A percentile compares a stretch with the other conserved stretches of the same genome.
Evolutionary conservation across 2,888 invertebrate genomes (phyloP).

Genomic region (Drosophila limbata): DNA sequence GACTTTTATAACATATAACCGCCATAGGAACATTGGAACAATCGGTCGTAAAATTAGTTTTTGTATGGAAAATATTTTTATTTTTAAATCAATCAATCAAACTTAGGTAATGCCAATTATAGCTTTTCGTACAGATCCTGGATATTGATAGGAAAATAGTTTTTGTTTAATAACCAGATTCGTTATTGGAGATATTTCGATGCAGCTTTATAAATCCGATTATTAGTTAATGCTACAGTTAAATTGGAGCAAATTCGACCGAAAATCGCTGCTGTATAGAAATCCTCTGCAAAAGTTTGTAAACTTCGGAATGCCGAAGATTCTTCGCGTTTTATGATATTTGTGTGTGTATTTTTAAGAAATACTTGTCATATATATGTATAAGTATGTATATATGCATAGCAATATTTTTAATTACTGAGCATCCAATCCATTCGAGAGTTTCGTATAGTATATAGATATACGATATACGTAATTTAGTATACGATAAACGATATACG

Average conservation of each 20-base stretch:
- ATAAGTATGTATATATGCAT: conserved; percentile 41
- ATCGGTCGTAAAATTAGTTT: not conserved
- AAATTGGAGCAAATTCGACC: not conserved
- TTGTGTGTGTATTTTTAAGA: conserved; percentile 1
- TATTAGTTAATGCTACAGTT: not conserved
- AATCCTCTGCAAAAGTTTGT: conserved; percentile 5
- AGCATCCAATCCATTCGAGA: conserved; percentile 36
- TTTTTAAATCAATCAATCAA: not conserved
- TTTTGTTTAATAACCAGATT: not conserved
- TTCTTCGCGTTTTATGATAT: not conserved
- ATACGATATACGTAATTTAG: conserved; percentile 25
- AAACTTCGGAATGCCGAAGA: conserved; percentile 7
- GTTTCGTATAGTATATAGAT: conserved; percentile 7
- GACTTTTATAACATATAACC: not conserved
- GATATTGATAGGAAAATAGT: not conserved
- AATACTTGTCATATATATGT: conserved; percentile 38
- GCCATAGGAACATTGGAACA: not conserved
- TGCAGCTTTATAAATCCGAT: not conserved
- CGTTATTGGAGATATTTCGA: not conserved
- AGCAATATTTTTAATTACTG: conserved; percentile 31
- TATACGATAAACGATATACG: conserved; percentile 36
- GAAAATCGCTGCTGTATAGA: not conserved
- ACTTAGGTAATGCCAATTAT: not conserved
- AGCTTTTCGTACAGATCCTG: no score
- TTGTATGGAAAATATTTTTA: not conserved